Percentiles rank a stretch among this genome's conserved stretches.
Evolutionary conservation across 2,113 vertebrate species (phyloP).

Genomic region (Corvus moneduloides): DNA sequence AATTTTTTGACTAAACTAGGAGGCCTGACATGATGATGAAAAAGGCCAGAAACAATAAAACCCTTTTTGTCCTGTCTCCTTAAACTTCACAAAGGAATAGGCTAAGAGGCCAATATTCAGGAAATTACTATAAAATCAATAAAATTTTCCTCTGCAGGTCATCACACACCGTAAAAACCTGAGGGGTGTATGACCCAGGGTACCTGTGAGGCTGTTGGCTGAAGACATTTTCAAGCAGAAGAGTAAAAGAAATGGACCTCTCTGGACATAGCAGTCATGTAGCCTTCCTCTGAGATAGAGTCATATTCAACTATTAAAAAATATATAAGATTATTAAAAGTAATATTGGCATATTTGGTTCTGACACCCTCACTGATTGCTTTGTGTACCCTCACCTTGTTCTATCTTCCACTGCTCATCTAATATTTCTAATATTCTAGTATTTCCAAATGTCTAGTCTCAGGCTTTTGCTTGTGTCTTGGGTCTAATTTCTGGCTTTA

Average conservation of each 20-base stretch:
- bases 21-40: neutral
- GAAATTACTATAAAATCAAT: neutral
- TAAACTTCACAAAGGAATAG: neutral
- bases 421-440: neutral
- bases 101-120: neutral
- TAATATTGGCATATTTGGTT: neutral
- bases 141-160: neutral
- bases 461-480: neutral
- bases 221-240: neutral
- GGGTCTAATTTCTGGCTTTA: neutral
- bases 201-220: neutral
- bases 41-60: neutral
- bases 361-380: neutral
- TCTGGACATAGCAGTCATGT: neutral
- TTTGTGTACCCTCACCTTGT: neutral
- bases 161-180: neutral
- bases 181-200: neutral
- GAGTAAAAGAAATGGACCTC: neutral
- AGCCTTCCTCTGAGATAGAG: neutral
- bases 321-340: neutral
- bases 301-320: neutral
- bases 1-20: neutral
- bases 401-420: neutral
- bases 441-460: neutral
- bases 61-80: neutral